These are phyloP conservation scores for Pilophorus perplexus DNA, from an alignment of 2,888 invertebrate genomes.

Conservation along the genomic window DNA sequence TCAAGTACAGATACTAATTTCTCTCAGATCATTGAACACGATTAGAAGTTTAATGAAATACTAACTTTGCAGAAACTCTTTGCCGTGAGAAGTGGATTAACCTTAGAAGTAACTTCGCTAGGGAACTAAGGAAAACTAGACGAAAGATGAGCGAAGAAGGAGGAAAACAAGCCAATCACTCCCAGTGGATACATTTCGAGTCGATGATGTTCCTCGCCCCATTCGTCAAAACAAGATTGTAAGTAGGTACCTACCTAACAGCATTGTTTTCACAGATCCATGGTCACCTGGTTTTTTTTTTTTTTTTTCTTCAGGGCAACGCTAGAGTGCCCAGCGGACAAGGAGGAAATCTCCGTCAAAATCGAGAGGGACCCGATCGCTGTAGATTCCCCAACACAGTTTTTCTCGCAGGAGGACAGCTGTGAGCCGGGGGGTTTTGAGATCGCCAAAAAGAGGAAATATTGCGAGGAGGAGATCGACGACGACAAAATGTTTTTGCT, in stretches of 20 bases:
- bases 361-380: constrained; percentile 35
- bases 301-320: constrained; percentile 33
- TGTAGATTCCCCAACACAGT: constrained; percentile 10
- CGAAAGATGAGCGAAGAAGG: constrained; percentile 41
- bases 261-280: too few species aligned
- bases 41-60: too few species aligned
- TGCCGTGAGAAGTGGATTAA: constrained; percentile 44
- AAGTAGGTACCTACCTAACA: neutral
- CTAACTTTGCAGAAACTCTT: constrained; percentile 38
- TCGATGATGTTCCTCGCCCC: constrained; percentile 42
- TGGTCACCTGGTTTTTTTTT: too few species aligned
- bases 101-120: constrained; percentile 39
- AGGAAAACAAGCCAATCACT: neutral
- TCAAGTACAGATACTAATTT: too few species aligned
- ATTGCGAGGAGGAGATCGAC: constrained; percentile 38
- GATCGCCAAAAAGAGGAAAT: constrained; percentile 9
- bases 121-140: constrained; percentile 39
- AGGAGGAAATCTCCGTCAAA: constrained; percentile 27
- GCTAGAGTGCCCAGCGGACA: neutral
- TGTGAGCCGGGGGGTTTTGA: constrained; percentile 6
- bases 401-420: constrained; percentile 2
- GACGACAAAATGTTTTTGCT: constrained; percentile 44
- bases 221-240: constrained; percentile 42
- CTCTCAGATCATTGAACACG: too few species aligned
- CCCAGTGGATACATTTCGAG: constrained; percentile 41